These are phyloP conservation scores for Madoqua kirkii DNA, from an alignment of 2,113 vertebrate species.

Conservation along the genomic window DNA sequence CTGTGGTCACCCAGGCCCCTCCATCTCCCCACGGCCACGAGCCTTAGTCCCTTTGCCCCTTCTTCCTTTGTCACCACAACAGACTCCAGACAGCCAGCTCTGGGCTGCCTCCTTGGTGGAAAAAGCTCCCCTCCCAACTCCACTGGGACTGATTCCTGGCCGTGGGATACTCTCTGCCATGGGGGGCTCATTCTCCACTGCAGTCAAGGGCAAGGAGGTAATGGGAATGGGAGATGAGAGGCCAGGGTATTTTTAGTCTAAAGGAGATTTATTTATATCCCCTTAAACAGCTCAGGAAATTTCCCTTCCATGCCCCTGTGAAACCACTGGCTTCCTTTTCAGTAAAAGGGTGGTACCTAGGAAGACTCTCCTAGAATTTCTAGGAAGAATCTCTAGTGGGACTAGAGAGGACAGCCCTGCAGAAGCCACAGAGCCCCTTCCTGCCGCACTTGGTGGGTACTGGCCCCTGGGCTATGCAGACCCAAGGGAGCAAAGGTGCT, in stretches of 20 bases:
- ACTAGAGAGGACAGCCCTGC: neutral
- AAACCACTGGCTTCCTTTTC: neutral
- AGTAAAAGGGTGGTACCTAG: neutral
- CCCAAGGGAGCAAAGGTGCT: neutral
- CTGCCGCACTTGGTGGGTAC: neutral
- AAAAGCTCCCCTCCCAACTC: neutral
- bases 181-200: neutral
- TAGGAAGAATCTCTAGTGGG: neutral
- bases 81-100: neutral
- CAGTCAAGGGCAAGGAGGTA: neutral
- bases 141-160: neutral
- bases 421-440: neutral
- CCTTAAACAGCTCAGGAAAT: neutral
- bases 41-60: too few relatives aligned
- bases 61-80: neutral
- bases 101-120: neutral
- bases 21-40: neutral
- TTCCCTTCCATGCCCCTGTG: neutral
- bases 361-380: neutral
- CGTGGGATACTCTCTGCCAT: neutral
- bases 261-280: neutral
- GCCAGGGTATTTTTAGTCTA: neutral
- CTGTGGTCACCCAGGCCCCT: fast-evolving
- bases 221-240: neutral
- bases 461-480: neutral